These are phyloP conservation scores for Peromyscus leucopus DNA, from an alignment of 2,113 vertebrate species.

Conservation along the genomic window DNA sequence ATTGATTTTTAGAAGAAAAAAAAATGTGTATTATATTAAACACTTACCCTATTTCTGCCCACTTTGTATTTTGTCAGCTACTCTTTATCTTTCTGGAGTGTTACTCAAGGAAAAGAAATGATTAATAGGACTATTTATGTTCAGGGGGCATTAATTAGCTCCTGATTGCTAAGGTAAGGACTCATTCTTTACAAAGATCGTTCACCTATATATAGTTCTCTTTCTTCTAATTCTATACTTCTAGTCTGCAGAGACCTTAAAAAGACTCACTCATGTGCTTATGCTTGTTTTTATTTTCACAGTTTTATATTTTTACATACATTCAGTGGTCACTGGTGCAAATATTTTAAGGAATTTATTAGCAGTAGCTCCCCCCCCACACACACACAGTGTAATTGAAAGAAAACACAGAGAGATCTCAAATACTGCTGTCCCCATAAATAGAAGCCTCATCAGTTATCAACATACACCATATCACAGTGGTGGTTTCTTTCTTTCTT, in stretches of 20 bases:
- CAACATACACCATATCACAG: not conserved
- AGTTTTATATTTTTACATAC: conserved; percentile 1
- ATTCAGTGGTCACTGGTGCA: not conserved
- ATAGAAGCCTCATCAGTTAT: not conserved
- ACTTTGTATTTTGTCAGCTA: not conserved
- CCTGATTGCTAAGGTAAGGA: not conserved
- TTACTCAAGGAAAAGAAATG: not conserved
- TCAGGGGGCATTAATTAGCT: not conserved
- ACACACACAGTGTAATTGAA: not conserved
- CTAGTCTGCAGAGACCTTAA: not conserved
- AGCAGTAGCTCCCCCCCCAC: not conserved
- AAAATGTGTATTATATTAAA: not conserved
- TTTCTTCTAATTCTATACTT: conserved; percentile 23
- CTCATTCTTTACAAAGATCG: not conserved
- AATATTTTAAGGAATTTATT: not conserved
- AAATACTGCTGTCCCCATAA: fast-evolving
- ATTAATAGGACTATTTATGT: not conserved
- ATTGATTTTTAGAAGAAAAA: not conserved
- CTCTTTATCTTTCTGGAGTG: not conserved
- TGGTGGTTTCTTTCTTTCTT: no score
- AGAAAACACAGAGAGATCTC: not conserved
- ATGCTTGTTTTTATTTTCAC: not conserved
- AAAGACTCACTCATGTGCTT: not conserved
- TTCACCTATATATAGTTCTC: not conserved
- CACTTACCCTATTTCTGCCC: not conserved